Evolutionary conservation across 2,113 vertebrate genomes (phyloP), one percentile per base, ranked within the genome.

Genomic region (Andinoacara biseriatus): DNA sequence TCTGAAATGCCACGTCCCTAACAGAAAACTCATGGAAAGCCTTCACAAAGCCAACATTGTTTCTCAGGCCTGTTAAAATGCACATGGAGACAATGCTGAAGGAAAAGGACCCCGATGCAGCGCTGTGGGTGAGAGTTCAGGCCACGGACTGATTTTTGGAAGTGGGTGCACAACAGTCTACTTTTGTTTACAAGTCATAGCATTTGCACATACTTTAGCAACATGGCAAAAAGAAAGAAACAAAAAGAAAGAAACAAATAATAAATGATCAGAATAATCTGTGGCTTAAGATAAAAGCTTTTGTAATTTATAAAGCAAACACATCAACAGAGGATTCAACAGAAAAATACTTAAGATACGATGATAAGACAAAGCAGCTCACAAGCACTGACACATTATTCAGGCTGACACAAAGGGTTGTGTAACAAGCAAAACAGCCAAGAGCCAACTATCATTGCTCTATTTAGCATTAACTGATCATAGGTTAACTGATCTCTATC

Each of bases 11-110:
- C 93, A 93, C 81, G 58, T 91, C 83, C 83, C 86, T 80, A 90
- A 91, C 86, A 87, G 78, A 90, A 91, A 90, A 86, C 22, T 76
- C 90, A 90, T 89, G 91, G 91, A 92, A 92, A 94, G 86, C 76
- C 74, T 77, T 88, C 89, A 94, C 92, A 95, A 93, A 87, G 92
- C 90, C 84, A 90, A 89, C 92, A 94, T 95, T 95, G 94, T 94
- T 94, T 90, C 79, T 33, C 58, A 1, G 69, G 79, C 86, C 84
- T 79, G 78, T 90, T 91, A 88, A 94, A 93, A 90, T 89, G 87
- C 79, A 90, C 84, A 89, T 81, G 84, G 88, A 88, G 81, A 87
- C 57, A 46, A 52, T 91, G 87, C 81, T 82, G 69, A 76, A 69
- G 54, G 20, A 52, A 59, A 74, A 59, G 69, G 46, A 7, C 6